Conservation (phyloP, 2,888 invertebrate species). For the Deilephila porcellus region DNA sequence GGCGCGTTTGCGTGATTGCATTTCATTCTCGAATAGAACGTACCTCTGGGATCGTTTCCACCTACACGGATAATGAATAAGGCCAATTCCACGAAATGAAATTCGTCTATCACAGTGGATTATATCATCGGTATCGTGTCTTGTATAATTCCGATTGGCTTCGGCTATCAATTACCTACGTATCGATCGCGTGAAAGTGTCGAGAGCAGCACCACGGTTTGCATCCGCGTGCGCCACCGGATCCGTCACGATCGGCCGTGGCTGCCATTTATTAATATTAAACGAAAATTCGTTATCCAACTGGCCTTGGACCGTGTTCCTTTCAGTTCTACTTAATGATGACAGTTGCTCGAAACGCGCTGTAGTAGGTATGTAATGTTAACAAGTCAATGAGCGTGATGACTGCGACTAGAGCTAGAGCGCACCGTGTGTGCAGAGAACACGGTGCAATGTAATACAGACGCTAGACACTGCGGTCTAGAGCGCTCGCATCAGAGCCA, state of each 20-base stretch:
- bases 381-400: constrained; percentile 58
- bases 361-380: constrained; percentile 67
- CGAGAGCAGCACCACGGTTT: constrained; percentile 55
- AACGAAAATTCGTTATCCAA: constrained; percentile 84
- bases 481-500: not conserved
- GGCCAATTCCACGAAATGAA: constrained; percentile 50
- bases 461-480: constrained; percentile 27
- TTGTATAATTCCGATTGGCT: constrained; percentile 62
- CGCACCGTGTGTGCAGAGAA: too few species aligned
- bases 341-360: constrained; percentile 79
- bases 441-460: too few species aligned
- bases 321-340: constrained; percentile 83
- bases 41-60: constrained; percentile 20
- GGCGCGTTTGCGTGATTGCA: constrained; percentile 4
- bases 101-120: constrained; percentile 54
- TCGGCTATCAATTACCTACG: constrained; percentile 58
- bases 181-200: constrained; percentile 68
- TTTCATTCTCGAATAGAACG: constrained; percentile 2
- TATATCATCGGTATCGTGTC: constrained; percentile 63
- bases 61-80: constrained; percentile 29
- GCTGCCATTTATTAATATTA: constrained; percentile 80
- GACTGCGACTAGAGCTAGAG: constrained; percentile 42
- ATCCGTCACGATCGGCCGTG: constrained; percentile 77
- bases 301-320: constrained; percentile 79
- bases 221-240: constrained; percentile 71